Conservation (phyloP, 2,888 invertebrate species). For the Trachelus iudaicus region DNA sequence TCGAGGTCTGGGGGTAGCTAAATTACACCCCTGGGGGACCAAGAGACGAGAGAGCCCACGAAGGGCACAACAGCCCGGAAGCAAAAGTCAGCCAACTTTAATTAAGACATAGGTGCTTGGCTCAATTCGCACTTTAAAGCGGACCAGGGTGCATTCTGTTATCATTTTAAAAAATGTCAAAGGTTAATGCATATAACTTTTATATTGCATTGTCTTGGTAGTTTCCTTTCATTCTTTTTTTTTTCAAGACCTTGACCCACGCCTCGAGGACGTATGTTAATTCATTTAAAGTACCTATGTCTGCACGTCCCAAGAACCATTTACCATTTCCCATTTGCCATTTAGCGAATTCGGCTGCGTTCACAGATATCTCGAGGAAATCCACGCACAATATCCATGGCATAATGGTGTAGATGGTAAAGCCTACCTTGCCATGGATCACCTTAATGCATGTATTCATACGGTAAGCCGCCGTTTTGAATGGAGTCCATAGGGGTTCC, state of each 20-base stretch:
- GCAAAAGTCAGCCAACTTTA: constrained; percentile 55
- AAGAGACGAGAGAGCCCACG: constrained; percentile 36
- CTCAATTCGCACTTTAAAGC: neutral
- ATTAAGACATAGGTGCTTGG: constrained; percentile 44
- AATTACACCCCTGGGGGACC: constrained; percentile 55
- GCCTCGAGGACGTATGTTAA: neutral
- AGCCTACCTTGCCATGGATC: constrained; percentile 33
- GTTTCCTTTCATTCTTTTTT: neutral
- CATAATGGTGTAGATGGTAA: constrained; percentile 19
- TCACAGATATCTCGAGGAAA: constrained; percentile 27
- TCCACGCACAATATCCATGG: constrained; percentile 34
- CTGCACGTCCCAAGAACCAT: neutral
- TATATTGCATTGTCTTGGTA: neutral
- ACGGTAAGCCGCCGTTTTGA: constrained; percentile 41
- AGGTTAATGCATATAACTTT: neutral
- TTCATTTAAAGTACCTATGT: neutral
- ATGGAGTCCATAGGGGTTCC: constrained; percentile 33
- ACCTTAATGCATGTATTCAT: constrained; percentile 53
- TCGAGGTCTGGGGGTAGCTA: constrained; percentile 30
- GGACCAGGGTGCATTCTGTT: neutral
- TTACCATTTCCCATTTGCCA: neutral
- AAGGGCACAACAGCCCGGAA: constrained; percentile 36
- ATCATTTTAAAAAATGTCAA: neutral
- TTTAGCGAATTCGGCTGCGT: constrained; percentile 24
- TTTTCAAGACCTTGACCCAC: neutral